A percentile compares a stretch with the other conserved stretches of the same genome.
Evolutionary conservation across 1,140 invertebrate genomes (phyloP).

Genomic region (Platyscapa corneri): DNA sequence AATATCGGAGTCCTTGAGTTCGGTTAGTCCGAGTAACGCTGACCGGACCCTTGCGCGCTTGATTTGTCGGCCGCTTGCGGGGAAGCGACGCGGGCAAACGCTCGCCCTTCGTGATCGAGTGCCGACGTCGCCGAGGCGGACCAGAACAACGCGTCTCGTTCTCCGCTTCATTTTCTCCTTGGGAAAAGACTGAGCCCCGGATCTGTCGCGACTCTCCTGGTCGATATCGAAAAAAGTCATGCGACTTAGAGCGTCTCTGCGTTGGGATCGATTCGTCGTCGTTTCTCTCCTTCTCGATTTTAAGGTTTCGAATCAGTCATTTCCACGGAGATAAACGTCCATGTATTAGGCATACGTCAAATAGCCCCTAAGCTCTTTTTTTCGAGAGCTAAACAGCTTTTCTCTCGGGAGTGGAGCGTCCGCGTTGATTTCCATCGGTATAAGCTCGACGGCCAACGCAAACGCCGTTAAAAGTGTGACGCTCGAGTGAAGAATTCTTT

Average conservation of each 20-base stretch:
- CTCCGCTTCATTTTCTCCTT: neutral
- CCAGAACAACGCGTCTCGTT: neutral
- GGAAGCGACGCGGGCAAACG: neutral
- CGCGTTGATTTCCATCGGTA: neutral
- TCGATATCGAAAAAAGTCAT: conserved; percentile 6
- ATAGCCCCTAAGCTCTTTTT: neutral
- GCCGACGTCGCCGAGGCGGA: neutral
- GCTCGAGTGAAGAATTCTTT: neutral
- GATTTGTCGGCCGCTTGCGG: neutral
- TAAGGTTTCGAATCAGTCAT: neutral
- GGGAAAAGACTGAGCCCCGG: neutral
- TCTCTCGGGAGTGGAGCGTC: neutral
- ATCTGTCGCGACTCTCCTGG: neutral
- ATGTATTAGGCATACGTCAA: neutral
- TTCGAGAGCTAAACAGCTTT: neutral
- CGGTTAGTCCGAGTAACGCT: neutral
- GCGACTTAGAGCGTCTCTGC: neutral
- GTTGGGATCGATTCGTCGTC: no score
- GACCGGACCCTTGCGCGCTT: neutral
- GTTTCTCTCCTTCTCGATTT: neutral
- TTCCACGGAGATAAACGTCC: neutral
- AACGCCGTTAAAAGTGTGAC: neutral
- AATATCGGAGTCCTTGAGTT: neutral
- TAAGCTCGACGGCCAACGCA: neutral
- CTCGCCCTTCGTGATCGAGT: neutral